Conservation (phyloP, 2,888 invertebrate species). For the Apotomis betuletana region DNA sequence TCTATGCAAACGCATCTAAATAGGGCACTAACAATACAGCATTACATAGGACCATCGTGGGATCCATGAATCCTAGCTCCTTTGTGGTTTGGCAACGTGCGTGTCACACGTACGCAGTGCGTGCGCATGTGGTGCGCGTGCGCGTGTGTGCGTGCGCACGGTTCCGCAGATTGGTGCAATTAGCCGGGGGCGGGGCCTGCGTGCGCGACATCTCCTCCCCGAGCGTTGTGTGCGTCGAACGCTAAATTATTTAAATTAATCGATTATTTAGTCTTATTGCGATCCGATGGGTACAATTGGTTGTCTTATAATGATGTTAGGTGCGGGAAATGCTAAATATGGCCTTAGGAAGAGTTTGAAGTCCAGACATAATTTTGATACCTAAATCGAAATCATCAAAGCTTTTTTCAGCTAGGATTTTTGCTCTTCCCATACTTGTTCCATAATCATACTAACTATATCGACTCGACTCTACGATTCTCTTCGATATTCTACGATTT, state of each 20-base stretch:
- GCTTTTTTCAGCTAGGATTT: background rate
- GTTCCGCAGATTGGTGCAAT: constrained; percentile 80
- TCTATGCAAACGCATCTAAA: constrained; percentile 35
- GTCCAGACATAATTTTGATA: background rate
- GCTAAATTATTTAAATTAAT: constrained; percentile 42
- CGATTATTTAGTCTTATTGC: constrained; percentile 36
- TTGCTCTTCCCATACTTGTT: no score
- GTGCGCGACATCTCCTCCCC: constrained; percentile 78
- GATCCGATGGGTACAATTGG: constrained; percentile 35
- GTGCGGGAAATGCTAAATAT: constrained; percentile 42
- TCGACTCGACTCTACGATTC: no score
- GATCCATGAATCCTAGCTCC: constrained; percentile 41
- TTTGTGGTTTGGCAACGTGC: constrained; percentile 63
- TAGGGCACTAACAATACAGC: constrained; percentile 35
- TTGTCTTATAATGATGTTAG: constrained; percentile 65
- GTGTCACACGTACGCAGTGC: constrained; percentile 53
- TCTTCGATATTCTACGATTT: no score
- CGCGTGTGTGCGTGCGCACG: constrained; percentile 69
- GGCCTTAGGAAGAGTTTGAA: background rate
- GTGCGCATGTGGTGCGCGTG: constrained; percentile 51
- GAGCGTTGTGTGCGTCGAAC: constrained; percentile 44
- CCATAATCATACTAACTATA: no score
- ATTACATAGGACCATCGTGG: constrained; percentile 41
- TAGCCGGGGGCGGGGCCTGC: constrained; percentile 78
- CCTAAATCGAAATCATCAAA: background rate